These are phyloP conservation scores for Eristalinus aeneus DNA, from an alignment of 2,888 invertebrate genomes.

Conservation along the genomic window DNA sequence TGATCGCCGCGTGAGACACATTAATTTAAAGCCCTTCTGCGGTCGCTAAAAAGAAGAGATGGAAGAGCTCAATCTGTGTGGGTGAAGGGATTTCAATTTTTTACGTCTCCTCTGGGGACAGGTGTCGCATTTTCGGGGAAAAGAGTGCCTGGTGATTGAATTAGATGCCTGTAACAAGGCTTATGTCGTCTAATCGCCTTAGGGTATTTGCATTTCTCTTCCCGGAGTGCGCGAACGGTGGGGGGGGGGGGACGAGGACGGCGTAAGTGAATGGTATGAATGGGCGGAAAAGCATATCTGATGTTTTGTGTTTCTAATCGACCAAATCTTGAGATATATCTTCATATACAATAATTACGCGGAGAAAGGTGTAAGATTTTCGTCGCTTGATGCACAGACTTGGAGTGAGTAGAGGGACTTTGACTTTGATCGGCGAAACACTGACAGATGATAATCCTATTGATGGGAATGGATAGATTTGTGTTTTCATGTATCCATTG, in stretches of 20 bases:
- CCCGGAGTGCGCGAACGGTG: not conserved
- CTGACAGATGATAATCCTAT: not conserved
- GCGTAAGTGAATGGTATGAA: not conserved
- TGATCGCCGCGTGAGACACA: conserved; percentile 31
- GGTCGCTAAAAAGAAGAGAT: not conserved
- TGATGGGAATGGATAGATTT: not conserved
- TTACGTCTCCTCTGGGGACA: conserved; percentile 2
- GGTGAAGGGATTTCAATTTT: conserved; percentile 24
- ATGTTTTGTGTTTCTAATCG: not conserved
- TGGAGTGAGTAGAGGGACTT: not conserved
- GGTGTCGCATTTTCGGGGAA: conserved; percentile 19
- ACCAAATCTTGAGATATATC: not conserved
- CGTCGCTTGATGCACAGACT: not conserved
- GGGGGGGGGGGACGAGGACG: not conserved
- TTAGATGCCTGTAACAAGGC: conserved; percentile 15
- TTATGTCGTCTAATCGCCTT: conserved; percentile 7
- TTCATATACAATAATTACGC: not conserved
- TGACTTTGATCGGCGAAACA: not conserved
- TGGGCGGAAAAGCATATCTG: not conserved
- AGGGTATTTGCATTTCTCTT: not conserved
- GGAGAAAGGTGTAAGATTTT: not conserved
- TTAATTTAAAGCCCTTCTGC: conserved; percentile 13
- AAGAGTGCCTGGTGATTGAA: conserved; percentile 28
- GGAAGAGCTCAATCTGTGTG: not conserved
- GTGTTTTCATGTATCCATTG: not conserved